Base-by-base conservation (phyloP, 2,888 invertebrate species). In the Nipponacmea schrenckii region DNA sequence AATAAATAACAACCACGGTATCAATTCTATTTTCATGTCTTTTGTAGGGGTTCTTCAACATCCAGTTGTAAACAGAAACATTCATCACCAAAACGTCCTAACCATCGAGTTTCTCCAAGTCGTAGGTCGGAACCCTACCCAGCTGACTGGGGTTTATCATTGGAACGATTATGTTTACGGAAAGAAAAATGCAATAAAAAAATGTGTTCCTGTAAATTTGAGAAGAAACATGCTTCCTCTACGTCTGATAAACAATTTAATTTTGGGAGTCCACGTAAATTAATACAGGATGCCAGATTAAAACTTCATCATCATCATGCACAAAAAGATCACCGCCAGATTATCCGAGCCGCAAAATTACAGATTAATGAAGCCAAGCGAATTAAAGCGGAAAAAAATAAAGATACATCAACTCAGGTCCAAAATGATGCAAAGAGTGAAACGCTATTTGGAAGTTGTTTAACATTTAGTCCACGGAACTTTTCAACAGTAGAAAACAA, bases 291-390 rank as follows among this genome's bases (percentile, higher is more conserved):
- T 44, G 83, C 84, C 12, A 73, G 80, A 31, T 75, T 86, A 8
- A 83, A 83, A 67, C 67, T 83, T 39, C 85, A 84, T 67, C 39
- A 39, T 39, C 80, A 84, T 65, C 56, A 71, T 15, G 78, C 80
- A 39, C 80, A 84, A 45, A 84, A 84, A 74, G 85, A 85, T 70
- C 77, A 80, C n/a, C 81, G 80, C 46, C 79, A 80, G 48, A 75
- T 85, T 12, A 78, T 85, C 24, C 75, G 84, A 24, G 82, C 83
- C 26, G 85, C 85, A 7, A 79, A 76, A 48, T 74, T 85, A 10
- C 80, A 82, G 68, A 74, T 85, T 24, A 71, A 77, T 24, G 62
- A 67, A 62, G 45, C 56, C 17, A 50, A 31, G n/a, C n/a, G 50
- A 17, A 20, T 68, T 7, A 31, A 50, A 68, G n/a, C 62, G 8